Conservation (phyloP, 1,140 invertebrate genomes). For the Pachyrhynchus sulphureomaculatus region DNA sequence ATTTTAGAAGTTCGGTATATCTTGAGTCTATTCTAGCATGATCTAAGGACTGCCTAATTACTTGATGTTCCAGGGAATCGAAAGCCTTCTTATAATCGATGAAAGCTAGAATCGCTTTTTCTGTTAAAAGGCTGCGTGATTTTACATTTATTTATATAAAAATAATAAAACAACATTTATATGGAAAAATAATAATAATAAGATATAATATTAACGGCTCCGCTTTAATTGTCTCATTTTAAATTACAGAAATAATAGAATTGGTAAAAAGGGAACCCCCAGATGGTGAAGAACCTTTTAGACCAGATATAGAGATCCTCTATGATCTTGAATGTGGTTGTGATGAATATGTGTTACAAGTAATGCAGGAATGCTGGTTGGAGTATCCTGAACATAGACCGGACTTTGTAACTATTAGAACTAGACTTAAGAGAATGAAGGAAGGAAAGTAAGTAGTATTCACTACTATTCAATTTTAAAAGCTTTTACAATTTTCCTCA, state of each 20-base stretch:
- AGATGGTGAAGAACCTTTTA: conserved; percentile 68
- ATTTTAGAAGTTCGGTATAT: no score
- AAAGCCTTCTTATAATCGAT: no score
- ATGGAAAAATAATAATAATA: no score
- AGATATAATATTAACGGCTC: no score
- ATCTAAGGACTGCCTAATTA: no score
- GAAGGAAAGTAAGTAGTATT: conserved; percentile 76
- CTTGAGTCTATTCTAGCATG: no score
- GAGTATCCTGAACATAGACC: conserved; percentile 79
- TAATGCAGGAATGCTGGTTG: conserved; percentile 84
- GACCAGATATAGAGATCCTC: conserved; percentile 71
- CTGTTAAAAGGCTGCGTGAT: no score
- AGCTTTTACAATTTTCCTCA: conserved; percentile 15
- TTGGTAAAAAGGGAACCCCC: conserved; percentile 67
- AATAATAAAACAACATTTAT: no score
- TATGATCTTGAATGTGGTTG: conserved; percentile 65
- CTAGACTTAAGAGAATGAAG: conserved; percentile 82
- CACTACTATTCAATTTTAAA: background rate
- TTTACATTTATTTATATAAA: no score
- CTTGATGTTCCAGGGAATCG: no score
- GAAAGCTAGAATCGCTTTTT: no score
- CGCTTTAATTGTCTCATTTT: conserved; percentile 35
- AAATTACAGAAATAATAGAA: conserved; percentile 73
- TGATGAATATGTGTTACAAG: conserved; percentile 74
- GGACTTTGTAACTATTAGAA: conserved; percentile 77